Conservation (phyloP, 2,888 invertebrate species). For the Oithona nana region DNA sequence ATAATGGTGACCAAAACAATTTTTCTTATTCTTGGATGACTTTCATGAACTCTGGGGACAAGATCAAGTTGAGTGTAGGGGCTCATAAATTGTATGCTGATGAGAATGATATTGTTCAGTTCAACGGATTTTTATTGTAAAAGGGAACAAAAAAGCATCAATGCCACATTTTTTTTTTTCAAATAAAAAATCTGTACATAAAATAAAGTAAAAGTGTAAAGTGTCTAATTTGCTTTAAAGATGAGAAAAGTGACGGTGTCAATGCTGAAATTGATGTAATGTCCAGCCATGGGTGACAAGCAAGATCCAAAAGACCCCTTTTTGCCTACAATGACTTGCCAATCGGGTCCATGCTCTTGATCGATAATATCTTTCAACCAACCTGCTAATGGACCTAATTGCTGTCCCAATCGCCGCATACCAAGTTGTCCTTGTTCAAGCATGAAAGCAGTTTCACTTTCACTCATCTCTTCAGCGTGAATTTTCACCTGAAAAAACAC, state of each 20-base stretch:
- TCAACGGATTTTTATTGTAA: no score
- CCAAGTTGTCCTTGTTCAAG: not conserved
- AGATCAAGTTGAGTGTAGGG: no score
- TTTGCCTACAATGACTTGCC: not conserved
- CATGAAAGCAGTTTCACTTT: not conserved
- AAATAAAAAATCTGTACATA: no score
- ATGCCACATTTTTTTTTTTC: no score
- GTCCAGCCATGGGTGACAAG: slow-evolving; percentile 1
- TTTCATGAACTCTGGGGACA: no score
- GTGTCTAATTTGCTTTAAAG: no score
- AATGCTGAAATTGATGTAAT: not conserved
- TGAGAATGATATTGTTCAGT: no score
- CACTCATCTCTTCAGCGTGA: not conserved
- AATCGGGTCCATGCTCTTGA: not conserved
- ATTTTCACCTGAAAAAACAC: not conserved
- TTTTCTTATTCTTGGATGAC: no score
- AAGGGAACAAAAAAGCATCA: no score
- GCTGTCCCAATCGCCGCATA: not conserved
- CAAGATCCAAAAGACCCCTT: not conserved
- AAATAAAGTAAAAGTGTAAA: no score
- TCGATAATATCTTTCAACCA: not conserved
- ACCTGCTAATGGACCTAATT: not conserved
- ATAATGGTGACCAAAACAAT: no score
- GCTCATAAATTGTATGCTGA: no score
- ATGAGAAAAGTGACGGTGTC: not conserved